Conservation (phyloP, 2,888 invertebrate species). For the Allophyes oxyacanthae region DNA sequence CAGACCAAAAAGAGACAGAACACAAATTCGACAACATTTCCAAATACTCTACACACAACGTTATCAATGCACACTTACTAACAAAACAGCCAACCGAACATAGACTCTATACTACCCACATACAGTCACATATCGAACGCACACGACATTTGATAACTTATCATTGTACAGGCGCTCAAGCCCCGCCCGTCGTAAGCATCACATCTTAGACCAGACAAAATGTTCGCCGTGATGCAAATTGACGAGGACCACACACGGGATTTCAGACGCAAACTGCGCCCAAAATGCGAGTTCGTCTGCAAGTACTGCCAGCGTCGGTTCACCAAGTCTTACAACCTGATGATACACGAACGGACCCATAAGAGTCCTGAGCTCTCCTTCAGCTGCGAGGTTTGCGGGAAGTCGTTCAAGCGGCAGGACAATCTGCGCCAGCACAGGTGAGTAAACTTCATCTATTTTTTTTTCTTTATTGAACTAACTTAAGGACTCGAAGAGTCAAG, state of each 20-base stretch:
- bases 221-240: slow-evolving; percentile 97
- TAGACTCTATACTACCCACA: slow-evolving; percentile 59
- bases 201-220: slow-evolving; percentile 90
- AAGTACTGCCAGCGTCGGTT: slow-evolving; percentile 99
- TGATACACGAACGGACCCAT: slow-evolving; percentile 99
- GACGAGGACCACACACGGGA: slow-evolving; percentile 96
- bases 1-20: slow-evolving; percentile 47
- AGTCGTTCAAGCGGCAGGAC: slow-evolving; percentile 99
- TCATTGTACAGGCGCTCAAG: slow-evolving; percentile 84
- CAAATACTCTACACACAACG: slow-evolving; percentile 57
- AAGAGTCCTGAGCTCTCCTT: slow-evolving; percentile 98
- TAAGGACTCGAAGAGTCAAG: too few species aligned
- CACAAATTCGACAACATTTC: slow-evolving; percentile 55
- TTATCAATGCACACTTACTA: slow-evolving; percentile 58
- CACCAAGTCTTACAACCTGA: slow-evolving; percentile 99
- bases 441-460: slow-evolving; percentile 58
- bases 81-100: slow-evolving; percentile 58
- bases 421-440: slow-evolving; percentile 98
- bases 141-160: slow-evolving; percentile 81
- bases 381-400: slow-evolving; percentile 99
- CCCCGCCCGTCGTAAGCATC: slow-evolving; percentile 86
- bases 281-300: slow-evolving; percentile 99
- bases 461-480: background rate
- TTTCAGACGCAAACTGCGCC: slow-evolving; percentile 96
- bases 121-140: slow-evolving; percentile 68